Evolutionary conservation across 2,888 invertebrate genomes (phyloP).

Genomic region (Mythimna loreyi): DNA sequence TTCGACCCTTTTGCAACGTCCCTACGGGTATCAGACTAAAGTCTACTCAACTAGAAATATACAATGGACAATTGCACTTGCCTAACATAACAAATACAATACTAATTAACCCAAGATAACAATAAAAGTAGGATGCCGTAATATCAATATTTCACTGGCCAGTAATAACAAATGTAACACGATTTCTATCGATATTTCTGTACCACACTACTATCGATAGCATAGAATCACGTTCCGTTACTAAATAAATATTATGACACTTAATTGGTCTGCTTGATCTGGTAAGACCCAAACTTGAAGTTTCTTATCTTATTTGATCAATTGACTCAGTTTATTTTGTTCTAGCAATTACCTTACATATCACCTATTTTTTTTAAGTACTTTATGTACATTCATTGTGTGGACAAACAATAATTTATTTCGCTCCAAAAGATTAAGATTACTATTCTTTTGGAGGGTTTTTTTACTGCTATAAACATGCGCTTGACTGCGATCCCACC

Average conservation of each 20-base stretch:
- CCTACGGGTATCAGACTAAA: too few species aligned
- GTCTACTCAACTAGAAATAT: background rate
- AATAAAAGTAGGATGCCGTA: constrained; percentile 26
- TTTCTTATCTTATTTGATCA: constrained; percentile 23
- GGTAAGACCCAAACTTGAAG: constrained; percentile 21
- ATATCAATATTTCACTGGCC: constrained; percentile 26
- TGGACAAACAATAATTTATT: too few species aligned
- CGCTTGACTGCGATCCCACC: too few species aligned
- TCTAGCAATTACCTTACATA: background rate
- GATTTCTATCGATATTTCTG: constrained; percentile 7
- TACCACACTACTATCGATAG: constrained; percentile 21
- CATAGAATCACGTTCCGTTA: constrained; percentile 50
- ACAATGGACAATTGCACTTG: constrained; percentile 20
- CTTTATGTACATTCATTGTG: too few species aligned
- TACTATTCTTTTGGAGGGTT: too few species aligned
- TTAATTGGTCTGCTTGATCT: constrained; percentile 15
- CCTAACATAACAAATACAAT: constrained; percentile 20
- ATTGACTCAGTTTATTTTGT: constrained; percentile 9
- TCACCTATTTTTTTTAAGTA: too few species aligned
- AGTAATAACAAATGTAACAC: constrained; percentile 11
- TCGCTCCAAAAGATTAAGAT: too few species aligned
- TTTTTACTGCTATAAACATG: too few species aligned
- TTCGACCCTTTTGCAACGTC: too few species aligned
- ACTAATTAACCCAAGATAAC: constrained; percentile 28
- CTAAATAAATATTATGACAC: constrained; percentile 29